phyloP scores from a whole-genome alignment of 2,888 invertebrate species.

The Xestia c-nigrum region DNA sequence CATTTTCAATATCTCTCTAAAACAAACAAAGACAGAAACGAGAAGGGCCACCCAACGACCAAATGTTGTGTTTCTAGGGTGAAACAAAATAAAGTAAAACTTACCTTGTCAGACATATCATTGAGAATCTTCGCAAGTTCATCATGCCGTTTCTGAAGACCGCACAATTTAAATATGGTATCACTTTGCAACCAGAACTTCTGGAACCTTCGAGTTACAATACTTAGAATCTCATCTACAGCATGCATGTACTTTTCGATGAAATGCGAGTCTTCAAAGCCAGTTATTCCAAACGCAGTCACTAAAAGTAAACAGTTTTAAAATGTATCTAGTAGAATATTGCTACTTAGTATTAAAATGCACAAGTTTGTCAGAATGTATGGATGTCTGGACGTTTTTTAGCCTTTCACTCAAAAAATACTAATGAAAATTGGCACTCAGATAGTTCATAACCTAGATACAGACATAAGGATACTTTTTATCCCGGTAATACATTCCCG shows the following conservation, averaged over 20 bases:
- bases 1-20: not conserved
- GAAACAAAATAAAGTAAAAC: not conserved
- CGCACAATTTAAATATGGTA: constrained; percentile 59
- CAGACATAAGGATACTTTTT: too few species aligned
- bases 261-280: constrained; percentile 57
- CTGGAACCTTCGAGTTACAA: constrained; percentile 59
- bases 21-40: not conserved
- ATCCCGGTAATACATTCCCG: too few species aligned
- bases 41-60: not conserved
- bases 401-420: too few species aligned
- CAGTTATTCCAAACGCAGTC: constrained; percentile 62
- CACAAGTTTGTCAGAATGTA: too few species aligned
- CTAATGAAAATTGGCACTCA: too few species aligned
- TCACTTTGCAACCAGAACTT: constrained; percentile 70
- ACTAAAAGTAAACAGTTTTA: constrained; percentile 37
- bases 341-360: too few species aligned
- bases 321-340: not conserved
- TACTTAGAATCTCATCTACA: constrained; percentile 54
- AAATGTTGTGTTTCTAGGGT: not conserved
- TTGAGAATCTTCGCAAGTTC: constrained; percentile 63
- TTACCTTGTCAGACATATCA: constrained; percentile 68
- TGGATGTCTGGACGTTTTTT: too few species aligned
- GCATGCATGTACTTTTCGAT: constrained; percentile 58
- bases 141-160: constrained; percentile 67
- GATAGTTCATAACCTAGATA: too few species aligned